A percentile compares a stretch with the other conserved stretches of the same genome.
Conservation (phyloP, 2,888 invertebrate species). For the Sphecodes monilicornis region DNA sequence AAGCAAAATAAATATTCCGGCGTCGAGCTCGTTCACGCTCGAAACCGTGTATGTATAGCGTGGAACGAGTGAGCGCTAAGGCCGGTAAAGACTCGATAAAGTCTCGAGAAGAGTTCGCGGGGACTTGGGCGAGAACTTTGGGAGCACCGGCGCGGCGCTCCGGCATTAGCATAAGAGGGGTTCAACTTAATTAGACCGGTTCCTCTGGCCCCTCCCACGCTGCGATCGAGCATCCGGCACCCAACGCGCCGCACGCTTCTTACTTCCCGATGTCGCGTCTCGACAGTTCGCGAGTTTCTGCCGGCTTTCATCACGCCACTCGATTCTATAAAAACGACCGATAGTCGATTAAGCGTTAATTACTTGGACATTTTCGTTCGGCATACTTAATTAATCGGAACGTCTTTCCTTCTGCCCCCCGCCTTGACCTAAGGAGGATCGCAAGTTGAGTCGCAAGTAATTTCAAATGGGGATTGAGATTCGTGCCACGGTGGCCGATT, state of each 20-base stretch:
- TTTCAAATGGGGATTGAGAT: neutral
- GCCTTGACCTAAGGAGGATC: neutral
- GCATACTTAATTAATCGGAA: conserved; percentile 27
- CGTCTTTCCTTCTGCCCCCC: neutral
- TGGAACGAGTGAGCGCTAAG: conserved; percentile 31
- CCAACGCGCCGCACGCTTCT: neutral
- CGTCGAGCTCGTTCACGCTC: neutral
- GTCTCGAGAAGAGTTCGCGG: conserved; percentile 40
- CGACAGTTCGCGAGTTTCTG: conserved; percentile 23
- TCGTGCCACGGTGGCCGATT: neutral
- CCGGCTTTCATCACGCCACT: conserved; percentile 5
- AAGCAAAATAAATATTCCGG: conserved; percentile 60
- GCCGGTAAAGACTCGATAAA: conserved; percentile 48
- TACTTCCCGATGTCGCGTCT: conserved; percentile 3
- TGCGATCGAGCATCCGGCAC: conserved; percentile 31
- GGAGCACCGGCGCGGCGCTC: conserved; percentile 15
- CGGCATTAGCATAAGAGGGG: conserved; percentile 52
- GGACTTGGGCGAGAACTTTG: conserved; percentile 50
- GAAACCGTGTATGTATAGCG: conserved; percentile 14
- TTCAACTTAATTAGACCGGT: conserved; percentile 48
- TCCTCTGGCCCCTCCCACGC: neutral
- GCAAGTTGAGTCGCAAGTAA: neutral
- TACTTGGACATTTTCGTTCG: conserved; percentile 28
- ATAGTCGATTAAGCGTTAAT: conserved; percentile 36
- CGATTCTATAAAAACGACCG: conserved; percentile 25